These are phyloP conservation scores for Trachelipus rathkii DNA, from an alignment of 1,140 invertebrate genomes.

Conservation along the genomic window DNA sequence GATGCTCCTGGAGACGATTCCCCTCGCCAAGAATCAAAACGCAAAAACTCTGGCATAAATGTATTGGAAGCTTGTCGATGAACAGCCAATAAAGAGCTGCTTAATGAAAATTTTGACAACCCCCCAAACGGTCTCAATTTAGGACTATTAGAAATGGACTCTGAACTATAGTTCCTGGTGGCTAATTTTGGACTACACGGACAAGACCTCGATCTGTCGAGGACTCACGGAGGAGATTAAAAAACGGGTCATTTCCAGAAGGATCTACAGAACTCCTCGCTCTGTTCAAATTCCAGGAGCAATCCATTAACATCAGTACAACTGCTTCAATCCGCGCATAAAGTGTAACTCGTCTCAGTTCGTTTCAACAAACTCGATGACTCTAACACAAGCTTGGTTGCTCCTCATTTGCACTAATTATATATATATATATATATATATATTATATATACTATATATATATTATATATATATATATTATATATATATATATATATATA, in stretches of 20 bases:
- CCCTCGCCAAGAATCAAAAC: conserved; percentile 32
- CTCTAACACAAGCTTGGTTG: conserved; percentile 29
- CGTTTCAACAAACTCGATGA: conserved; percentile 40
- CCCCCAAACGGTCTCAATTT: conserved; percentile 33
- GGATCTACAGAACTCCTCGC: conserved; percentile 22
- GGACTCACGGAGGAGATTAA: conserved; percentile 31
- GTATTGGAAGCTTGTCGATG: conserved; percentile 43
- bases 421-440: too few species aligned
- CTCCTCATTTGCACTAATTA: conserved; percentile 40
- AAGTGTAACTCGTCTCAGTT: conserved; percentile 35
- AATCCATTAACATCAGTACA: conserved; percentile 31
- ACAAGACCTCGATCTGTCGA: conserved; percentile 41
- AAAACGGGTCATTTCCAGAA: conserved; percentile 28
- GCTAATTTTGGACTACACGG: conserved; percentile 42
- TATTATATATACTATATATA: too few species aligned
- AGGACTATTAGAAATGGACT: conserved; percentile 32
- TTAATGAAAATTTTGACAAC: conserved; percentile 40
- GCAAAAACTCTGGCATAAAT: conserved; percentile 34
- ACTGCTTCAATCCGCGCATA: conserved; percentile 33
- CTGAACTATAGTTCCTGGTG: conserved; percentile 35
- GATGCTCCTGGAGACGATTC: conserved; percentile 32
- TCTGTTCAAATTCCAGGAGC: conserved; percentile 30
- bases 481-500: too few species aligned
- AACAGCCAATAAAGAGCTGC: conserved; percentile 41
- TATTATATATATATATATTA: too few species aligned